Evolutionary conservation across 2,113 vertebrate genomes (phyloP).

Genomic region (Menura novaehollandiae): DNA sequence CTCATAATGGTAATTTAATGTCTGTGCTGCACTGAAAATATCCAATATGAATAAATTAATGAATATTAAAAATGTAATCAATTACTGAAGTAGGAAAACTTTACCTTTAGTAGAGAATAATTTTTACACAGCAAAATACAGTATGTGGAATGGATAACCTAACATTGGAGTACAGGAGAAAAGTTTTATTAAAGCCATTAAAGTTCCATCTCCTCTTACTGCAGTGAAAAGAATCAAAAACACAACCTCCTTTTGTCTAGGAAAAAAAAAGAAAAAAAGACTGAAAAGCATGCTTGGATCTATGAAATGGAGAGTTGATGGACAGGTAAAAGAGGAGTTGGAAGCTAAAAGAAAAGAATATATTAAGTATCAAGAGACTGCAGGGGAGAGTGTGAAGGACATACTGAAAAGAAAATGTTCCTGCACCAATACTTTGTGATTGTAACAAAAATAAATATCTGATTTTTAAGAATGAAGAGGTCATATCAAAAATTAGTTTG

Average conservation of each 20-base stretch:
- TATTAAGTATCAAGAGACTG: conserved; percentile 39
- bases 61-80: conserved; percentile 2
- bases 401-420: conserved; percentile 19
- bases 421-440: not conserved
- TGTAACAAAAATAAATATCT: conserved; percentile 4
- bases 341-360: conserved; percentile 55
- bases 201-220: conserved; percentile 26
- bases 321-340: conserved; percentile 59
- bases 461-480: not conserved
- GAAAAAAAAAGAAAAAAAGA: conserved; percentile 8
- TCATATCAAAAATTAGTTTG: conserved; percentile 9
- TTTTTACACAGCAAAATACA: conserved; percentile 23
- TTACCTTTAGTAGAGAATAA: not conserved
- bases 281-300: conserved; percentile 47
- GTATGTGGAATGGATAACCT: conserved; percentile 21
- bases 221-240: conserved; percentile 57
- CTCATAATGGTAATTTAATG: not conserved
- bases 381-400: conserved; percentile 37
- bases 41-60: not conserved
- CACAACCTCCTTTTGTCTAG: conserved; percentile 51
- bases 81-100: not conserved
- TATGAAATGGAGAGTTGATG: conserved; percentile 55
- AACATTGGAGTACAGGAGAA: not conserved
- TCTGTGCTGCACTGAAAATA: not conserved
- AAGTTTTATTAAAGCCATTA: conserved; percentile 67